phyloP scores from a whole-genome alignment of 2,797 vertebrate species.

The Anabacerthia variegaticeps region DNA sequence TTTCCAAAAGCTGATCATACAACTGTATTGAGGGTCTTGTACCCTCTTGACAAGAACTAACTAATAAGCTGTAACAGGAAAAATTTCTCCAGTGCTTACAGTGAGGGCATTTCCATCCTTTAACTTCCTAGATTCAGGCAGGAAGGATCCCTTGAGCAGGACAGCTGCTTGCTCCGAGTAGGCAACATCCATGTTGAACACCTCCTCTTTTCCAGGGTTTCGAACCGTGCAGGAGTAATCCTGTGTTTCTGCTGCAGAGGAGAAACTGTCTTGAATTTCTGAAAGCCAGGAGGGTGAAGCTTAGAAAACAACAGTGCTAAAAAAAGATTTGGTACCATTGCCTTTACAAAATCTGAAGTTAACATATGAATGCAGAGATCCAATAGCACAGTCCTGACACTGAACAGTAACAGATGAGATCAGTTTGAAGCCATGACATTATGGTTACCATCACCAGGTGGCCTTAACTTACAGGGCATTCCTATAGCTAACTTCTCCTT shows the following conservation, averaged over 20 bases:
- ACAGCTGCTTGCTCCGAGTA: slow-evolving; percentile 89
- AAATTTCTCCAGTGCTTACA: slow-evolving; percentile 72
- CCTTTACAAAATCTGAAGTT: not conserved
- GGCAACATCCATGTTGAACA: slow-evolving; percentile 85
- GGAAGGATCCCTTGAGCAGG: slow-evolving; percentile 78
- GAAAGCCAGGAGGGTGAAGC: not conserved
- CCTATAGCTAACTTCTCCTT: not conserved
- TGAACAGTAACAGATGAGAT: not conserved
- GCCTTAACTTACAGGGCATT: not conserved
- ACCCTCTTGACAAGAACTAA: not conserved
- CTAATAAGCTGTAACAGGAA: not conserved
- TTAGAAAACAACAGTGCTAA: not conserved
- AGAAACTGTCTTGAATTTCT: not conserved
- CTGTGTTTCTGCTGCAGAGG: slow-evolving; percentile 4
- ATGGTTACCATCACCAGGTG: not conserved
- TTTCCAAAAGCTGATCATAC: not conserved
- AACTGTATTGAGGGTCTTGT: not conserved
- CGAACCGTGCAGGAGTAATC: slow-evolving; percentile 40
- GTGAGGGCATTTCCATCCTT: slow-evolving; percentile 80
- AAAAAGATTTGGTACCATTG: not conserved
- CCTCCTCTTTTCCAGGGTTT: slow-evolving; percentile 70
- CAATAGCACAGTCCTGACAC: not conserved
- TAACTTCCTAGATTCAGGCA: slow-evolving; percentile 58
- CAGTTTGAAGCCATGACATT: not conserved
- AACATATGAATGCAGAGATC: not conserved